These are phyloP conservation scores for Pampus argenteus DNA, from an alignment of 2,797 vertebrate genomes.

Conservation along the genomic window DNA sequence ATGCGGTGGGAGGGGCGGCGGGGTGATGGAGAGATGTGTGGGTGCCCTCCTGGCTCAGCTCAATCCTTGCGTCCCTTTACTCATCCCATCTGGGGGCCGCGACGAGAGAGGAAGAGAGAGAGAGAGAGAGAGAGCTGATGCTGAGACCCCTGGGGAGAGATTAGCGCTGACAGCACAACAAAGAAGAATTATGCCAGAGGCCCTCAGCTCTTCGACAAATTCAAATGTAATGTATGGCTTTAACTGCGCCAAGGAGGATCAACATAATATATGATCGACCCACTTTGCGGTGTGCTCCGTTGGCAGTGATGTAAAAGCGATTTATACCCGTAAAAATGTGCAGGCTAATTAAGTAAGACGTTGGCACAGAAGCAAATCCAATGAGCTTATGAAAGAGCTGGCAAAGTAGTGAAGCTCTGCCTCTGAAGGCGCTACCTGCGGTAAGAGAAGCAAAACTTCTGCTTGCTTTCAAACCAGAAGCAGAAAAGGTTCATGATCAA, in stretches of 20 bases:
- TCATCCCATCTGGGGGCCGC: constrained; percentile 75
- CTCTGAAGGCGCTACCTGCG: constrained; percentile 59
- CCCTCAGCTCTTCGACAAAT: constrained; percentile 75
- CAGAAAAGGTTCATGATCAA: neutral
- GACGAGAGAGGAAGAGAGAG: constrained; percentile 28
- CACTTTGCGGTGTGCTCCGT: constrained; percentile 73
- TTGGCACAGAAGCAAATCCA: constrained; percentile 77
- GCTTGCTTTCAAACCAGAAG: constrained; percentile 18
- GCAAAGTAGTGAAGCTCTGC: constrained; percentile 38
- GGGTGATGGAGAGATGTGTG: constrained; percentile 65
- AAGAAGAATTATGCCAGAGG: constrained; percentile 75
- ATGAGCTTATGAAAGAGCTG: constrained; percentile 78
- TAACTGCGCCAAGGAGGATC: constrained; percentile 78
- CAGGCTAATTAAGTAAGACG: constrained; percentile 83
- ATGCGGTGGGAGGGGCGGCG: constrained; percentile 12
- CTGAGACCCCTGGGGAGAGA: constrained; percentile 78
- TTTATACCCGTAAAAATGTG: constrained; percentile 81
- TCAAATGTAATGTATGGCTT: constrained; percentile 80
- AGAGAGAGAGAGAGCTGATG: constrained; percentile 54
- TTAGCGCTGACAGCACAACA: constrained; percentile 83
- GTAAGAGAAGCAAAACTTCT: constrained; percentile 49
- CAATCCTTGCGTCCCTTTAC: constrained; percentile 68
- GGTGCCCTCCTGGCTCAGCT: constrained; percentile 75
- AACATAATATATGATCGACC: constrained; percentile 83
- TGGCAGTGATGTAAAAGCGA: constrained; percentile 81